A percentile compares a stretch with the other conserved stretches of the same genome.
Conservation (phyloP, 1,140 invertebrate genomes). For the Lucilia cuprina region DNA sequence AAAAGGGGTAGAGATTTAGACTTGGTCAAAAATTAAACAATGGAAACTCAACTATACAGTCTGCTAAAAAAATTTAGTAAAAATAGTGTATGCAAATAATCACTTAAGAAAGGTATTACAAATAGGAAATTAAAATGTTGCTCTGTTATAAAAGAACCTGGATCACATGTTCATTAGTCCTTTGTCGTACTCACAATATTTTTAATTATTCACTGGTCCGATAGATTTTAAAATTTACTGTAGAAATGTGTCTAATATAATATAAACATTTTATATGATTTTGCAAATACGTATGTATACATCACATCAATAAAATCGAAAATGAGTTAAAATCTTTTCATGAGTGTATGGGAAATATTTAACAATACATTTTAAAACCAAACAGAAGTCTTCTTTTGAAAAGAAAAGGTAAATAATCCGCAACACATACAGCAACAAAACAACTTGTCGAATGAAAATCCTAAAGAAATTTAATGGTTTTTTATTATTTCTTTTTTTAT, state of each 20-base stretch:
- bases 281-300: too few relatives aligned
- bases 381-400: background rate
- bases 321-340: background rate
- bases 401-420: conserved; percentile 23
- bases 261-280: too few relatives aligned
- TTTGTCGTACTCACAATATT: too few relatives aligned
- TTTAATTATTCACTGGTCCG: too few relatives aligned
- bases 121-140: too few relatives aligned
- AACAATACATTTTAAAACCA: background rate
- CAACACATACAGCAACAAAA: background rate
- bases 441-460: conserved; percentile 30
- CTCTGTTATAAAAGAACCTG: too few relatives aligned
- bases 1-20: background rate
- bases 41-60: background rate
- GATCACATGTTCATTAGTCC: too few relatives aligned
- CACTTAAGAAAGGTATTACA: too few relatives aligned
- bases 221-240: too few relatives aligned
- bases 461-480: conserved; percentile 11
- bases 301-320: too few relatives aligned
- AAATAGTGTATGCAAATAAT: background rate
- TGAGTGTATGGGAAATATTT: background rate
- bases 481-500: background rate
- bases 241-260: too few relatives aligned
- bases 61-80: background rate
- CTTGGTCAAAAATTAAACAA: background rate